A percentile compares a stretch with the other conserved stretches of the same genome.
Evolutionary conservation across 2,113 vertebrate genomes (phyloP).

Genomic region (Pseudorhombus dupliciocellatus): DNA sequence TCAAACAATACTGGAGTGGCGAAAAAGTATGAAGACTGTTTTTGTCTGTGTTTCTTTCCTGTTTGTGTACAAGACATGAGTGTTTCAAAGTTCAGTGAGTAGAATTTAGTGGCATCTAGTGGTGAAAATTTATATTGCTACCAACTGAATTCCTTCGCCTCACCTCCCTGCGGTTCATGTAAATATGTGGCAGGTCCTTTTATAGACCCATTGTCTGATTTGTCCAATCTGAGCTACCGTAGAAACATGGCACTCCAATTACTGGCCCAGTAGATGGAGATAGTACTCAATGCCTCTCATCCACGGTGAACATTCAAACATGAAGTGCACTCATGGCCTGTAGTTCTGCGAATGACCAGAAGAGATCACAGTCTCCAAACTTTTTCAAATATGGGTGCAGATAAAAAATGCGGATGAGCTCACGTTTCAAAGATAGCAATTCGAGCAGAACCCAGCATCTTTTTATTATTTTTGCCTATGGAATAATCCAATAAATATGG

Average conservation of each 20-base stretch:
- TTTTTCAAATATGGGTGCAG: constrained; percentile 10
- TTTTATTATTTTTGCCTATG: too few species aligned
- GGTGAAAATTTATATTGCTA: not conserved
- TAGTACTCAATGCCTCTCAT: not conserved
- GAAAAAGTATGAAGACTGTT: not conserved
- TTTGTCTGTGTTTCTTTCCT: not conserved
- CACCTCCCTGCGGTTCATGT: not conserved
- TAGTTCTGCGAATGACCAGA: constrained; percentile 58
- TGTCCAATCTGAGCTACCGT: not conserved
- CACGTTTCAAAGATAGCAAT: not conserved
- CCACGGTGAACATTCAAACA: not conserved
- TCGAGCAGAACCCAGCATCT: not conserved
- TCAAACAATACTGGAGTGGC: not conserved
- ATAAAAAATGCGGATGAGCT: not conserved
- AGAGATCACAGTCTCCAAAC: constrained; percentile 53
- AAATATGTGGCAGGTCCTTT: not conserved
- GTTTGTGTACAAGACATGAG: not conserved
- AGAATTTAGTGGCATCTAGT: not conserved
- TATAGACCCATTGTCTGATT: not conserved
- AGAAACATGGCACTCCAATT: not conserved
- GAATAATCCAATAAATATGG: too few species aligned
- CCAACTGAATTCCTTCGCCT: not conserved
- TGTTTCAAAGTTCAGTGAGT: not conserved
- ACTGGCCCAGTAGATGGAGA: constrained; percentile 60
- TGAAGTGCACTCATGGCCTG: constrained; percentile 1